Evolutionary conservation across 2,888 invertebrate species (phyloP), one percentile per base, ranked within the genome.

Genomic region (Epirrhoe alternata): DNA sequence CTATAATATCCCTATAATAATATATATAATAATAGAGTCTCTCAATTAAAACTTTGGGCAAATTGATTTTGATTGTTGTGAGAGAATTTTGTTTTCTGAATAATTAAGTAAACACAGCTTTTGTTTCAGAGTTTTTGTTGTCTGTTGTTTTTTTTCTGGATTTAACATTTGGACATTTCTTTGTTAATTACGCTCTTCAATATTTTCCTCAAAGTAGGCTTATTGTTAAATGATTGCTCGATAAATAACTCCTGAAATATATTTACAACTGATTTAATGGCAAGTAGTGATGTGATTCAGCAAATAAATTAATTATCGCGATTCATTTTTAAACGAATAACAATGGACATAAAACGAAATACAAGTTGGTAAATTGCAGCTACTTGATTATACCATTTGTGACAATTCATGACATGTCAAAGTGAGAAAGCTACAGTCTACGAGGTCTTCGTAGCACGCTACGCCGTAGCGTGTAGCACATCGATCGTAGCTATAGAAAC

Each of bases 1-100:
- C n/a, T n/a, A n/a, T n/a, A n/a, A n/a, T n/a, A n/a, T n/a, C n/a
- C n/a, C n/a, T n/a, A n/a, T n/a, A n/a, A n/a, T n/a, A n/a, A n/a
- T n/a, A n/a, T n/a, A n/a, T n/a, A n/a, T n/a, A n/a, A n/a, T n/a
- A n/a, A n/a, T n/a, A n/a, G 59, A 69, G 68, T 71, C 71, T 73
- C 79, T 78, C 75, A 77, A 78, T 80, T 77, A 80, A 74, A 81
- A 80, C 69, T 81, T 80, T 68, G 24, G n/a, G 38, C 50, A 71
- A 73, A 75, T 77, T 75, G 70, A 64, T 74, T 65, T 53, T 55
- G 69, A 68, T 61, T 70, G 64, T 69, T 69, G 58, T 51, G 8
- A 45, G 42, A 24, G 14, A 49, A 50, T 59, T 45, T 47, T 61
- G 54, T 51, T 50, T 42, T 59, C 51, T 54, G 31, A 59, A 51